These are phyloP conservation scores for Urocolius indicus DNA, from an alignment of 2,113 vertebrate species.

Conservation along the genomic window DNA sequence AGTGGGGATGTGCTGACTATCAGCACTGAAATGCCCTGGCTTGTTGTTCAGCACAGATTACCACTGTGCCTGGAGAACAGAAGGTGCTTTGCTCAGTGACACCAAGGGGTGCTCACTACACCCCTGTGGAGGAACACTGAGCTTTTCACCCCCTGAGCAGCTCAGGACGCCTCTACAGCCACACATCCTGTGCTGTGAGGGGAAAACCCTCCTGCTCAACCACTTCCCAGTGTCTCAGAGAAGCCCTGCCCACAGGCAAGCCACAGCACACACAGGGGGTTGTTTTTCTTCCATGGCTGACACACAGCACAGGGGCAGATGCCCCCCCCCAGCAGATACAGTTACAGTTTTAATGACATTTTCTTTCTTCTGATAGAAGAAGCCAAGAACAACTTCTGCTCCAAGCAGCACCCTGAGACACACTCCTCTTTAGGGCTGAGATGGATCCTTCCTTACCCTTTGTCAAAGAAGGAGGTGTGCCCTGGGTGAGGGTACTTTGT, in stretches of 20 bases:
- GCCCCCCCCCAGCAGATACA: background rate
- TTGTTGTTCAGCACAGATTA: background rate
- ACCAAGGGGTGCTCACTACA: background rate
- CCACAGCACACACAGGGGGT: rapidly evolving
- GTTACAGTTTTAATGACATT: rapidly evolving
- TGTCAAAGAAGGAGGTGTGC: conserved; percentile 94
- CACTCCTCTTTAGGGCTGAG: background rate
- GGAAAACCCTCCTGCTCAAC: background rate
- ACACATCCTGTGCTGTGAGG: rapidly evolving
- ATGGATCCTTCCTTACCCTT: conserved; percentile 84
- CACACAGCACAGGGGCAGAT: background rate
- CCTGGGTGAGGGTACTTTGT: conserved; percentile 91
- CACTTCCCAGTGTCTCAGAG: background rate
- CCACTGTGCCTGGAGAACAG: rapidly evolving
- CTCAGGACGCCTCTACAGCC: background rate
- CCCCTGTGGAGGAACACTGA: rapidly evolving
- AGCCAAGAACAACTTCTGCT: background rate
- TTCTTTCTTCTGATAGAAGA: background rate
- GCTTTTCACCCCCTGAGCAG: background rate
- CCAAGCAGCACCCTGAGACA: background rate
- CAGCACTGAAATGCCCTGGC: background rate
- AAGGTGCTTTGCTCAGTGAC: background rate
- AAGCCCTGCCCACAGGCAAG: background rate
- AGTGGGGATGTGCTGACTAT: background rate
- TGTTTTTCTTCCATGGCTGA: background rate